These are phyloP conservation scores for Athalia cordata DNA, from an alignment of 2,888 invertebrate genomes.

Conservation along the genomic window DNA sequence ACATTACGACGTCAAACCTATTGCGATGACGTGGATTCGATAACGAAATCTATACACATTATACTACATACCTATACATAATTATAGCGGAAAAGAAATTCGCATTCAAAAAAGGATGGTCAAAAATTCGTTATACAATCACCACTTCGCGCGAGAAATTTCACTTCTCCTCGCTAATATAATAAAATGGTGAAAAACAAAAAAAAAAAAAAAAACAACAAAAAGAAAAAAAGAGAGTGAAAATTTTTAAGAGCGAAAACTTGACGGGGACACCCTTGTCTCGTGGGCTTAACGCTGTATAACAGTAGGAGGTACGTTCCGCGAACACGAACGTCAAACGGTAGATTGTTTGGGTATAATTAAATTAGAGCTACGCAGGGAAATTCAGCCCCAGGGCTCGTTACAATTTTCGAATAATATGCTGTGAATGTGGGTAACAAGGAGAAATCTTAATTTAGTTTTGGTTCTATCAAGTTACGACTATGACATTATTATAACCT, in stretches of 20 bases:
- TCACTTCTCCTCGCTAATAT: not conserved
- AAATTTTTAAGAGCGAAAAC: conserved; percentile 5
- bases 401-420: conserved; percentile 32
- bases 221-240: not conserved
- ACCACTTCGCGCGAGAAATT: not conserved
- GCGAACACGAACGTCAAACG: conserved; percentile 37
- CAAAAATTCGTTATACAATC: too few species aligned
- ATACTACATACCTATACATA: too few species aligned
- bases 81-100: too few species aligned
- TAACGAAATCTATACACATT: too few species aligned
- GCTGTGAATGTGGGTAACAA: conserved; percentile 23
- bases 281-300: conserved; percentile 1
- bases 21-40: too few species aligned
- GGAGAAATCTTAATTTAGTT: conserved; percentile 37
- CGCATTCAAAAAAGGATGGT: too few species aligned
- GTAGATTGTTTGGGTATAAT: conserved; percentile 27
- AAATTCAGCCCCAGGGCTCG: conserved; percentile 16
- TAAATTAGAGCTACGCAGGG: conserved; percentile 22
- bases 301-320: conserved; percentile 14
- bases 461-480: conserved; percentile 28
- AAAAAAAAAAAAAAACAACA: too few species aligned
- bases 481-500: conserved; percentile 33
- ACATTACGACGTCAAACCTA: too few species aligned
- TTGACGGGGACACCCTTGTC: conserved; percentile 9
- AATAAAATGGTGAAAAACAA: too few species aligned